Evolutionary conservation across 2,113 vertebrate genomes (phyloP).

Genomic region (Anthoscopus minutus): DNA sequence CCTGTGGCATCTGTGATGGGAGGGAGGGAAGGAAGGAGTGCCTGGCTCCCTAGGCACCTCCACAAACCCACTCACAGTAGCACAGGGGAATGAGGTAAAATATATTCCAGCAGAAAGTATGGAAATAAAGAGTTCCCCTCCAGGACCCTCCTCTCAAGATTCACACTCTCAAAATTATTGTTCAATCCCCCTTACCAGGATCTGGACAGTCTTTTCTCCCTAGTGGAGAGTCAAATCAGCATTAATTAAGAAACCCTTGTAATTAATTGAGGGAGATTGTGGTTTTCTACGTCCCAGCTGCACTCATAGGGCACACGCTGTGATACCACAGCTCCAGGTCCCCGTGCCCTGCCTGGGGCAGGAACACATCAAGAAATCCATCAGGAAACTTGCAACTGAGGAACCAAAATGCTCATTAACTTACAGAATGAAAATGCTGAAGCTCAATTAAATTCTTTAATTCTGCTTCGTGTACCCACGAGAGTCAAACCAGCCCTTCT

Average conservation of each 20-base stretch:
- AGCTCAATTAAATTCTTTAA: not conserved
- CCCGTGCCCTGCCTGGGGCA: not conserved
- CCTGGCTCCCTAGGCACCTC: not conserved
- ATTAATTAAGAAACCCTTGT: not conserved
- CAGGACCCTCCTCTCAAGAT: not conserved
- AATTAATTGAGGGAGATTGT: not conserved
- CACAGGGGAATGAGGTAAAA: not conserved
- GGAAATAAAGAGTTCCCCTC: not conserved
- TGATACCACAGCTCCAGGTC: not conserved
- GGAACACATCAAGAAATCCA: not conserved
- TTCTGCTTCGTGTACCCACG: not conserved
- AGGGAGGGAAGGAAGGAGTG: not conserved
- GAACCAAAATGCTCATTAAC: not conserved
- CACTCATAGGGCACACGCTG: rapidly evolving
- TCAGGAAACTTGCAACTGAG: not conserved
- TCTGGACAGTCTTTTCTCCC: not conserved
- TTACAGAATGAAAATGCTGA: not conserved
- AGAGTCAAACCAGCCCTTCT: not conserved
- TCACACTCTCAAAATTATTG: not conserved
- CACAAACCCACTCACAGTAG: not conserved
- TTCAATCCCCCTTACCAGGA: not conserved
- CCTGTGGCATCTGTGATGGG: no score
- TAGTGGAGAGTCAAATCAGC: not conserved
- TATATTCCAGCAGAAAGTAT: not conserved
- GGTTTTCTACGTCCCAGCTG: not conserved